Evolutionary conservation across 2,797 vertebrate genomes (phyloP), one percentile per base, ranked within the genome.

Genomic region (Artibeus jamaicensis): DNA sequence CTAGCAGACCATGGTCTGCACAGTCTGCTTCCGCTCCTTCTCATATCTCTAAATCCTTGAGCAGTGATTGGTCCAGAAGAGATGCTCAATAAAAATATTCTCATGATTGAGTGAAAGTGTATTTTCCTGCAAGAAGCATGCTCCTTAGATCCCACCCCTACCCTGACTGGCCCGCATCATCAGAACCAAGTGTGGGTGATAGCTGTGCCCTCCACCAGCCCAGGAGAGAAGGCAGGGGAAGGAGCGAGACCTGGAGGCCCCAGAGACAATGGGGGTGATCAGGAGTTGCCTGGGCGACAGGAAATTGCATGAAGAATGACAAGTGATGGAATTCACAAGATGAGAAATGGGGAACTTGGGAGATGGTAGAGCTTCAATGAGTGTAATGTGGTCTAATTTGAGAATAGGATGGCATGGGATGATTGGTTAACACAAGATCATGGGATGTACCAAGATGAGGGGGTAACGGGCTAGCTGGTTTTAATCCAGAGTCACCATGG

Each of bases 21-120:
- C 10, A 70, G 3, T 65, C 55, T 68, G 9, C 21, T 68, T 68
- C 16, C 86, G 42, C 37, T 83, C 42, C 34, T 53, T 37, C 16
- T 39, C 82, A 5, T 62, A 39, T 39, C 67, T 93, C 81, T 86
- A 59, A 86, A 44, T 10, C 50, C n/a, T 74, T 62, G 70, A 96
- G 67, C n/a, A 15, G 26, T 5, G 18, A 16, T 59, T 89, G 73
- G 42, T 44, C 65, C 81, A 86, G 78, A 71, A 93, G 46, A 95
- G 48, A 92, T 74, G 55, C 67, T 96, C n/a, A 84, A 39, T 91
- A 91, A 96, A 94, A 96, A 50, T 24, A 68, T 53, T 53, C 48
- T 53, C 76, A 53, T 2, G 50, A 79, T 34, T 21, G 16, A 78
- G 39, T 46, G 16, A 14, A 62, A 78, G 4, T 48, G 4, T 50